Base-by-base conservation (phyloP, 2,797 vertebrate genomes). In the Megaceryle alcyon region DNA sequence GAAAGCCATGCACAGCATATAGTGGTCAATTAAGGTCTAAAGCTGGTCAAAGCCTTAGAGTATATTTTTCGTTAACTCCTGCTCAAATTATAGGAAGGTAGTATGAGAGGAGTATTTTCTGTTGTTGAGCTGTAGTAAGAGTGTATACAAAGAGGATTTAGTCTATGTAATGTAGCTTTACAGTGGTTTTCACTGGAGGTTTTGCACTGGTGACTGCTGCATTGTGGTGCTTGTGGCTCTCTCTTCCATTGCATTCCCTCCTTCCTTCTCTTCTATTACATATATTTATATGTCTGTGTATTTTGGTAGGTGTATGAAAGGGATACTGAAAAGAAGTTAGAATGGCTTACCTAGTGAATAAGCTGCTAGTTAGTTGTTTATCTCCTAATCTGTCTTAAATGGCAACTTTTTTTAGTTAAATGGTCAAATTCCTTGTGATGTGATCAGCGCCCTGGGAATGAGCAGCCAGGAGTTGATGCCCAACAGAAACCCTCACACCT, bases 121-220 rank as follows among this genome's bases (percentile, higher is more conserved):
- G 1, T 18, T 16, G 49, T 19, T 66, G 53, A 75, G 31, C 72
- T 54, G 28, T 18, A 37, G 57, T 11, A 63, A 28, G 26, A 41
- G 51, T 6, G 51, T 5, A 3, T 1, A 3, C 25, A 22, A 82
- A 63, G 26, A 31, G 37, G 13, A 56, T 39, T 65, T 76, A 25
- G 13, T 35, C 14, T 4, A 0, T n/a, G 18, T 6, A 12, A 1
- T 1, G 0, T 6, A n/a, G 28, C 9, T 81, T 60, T 56, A 4
- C 1, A 0, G 0, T 4, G 39, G 6, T 83, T 43, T 51, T 39
- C 9, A 1, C 22, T 25, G 56, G 19, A 54, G 17, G 10, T 81
- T 68, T 48, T 88, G 39, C 14, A 4, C 3, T 26, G 14, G 10
- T 29, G 64, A 17, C 7, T 39, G 43, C 41, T 37, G 26, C 1